Evolutionary conservation across 2,113 vertebrate species (phyloP).

Genomic region (Silurus meridionalis): DNA sequence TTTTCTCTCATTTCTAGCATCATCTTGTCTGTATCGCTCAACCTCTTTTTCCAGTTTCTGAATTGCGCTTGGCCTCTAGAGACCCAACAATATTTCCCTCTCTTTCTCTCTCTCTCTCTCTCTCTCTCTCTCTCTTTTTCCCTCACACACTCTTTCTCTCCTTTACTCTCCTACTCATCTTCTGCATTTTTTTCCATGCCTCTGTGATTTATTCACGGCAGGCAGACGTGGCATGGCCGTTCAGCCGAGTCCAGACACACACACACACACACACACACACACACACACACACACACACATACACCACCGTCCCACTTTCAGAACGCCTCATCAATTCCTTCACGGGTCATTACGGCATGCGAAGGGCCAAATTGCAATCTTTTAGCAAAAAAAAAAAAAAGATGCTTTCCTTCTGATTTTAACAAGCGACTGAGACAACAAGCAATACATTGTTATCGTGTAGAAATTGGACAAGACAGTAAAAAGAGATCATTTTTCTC

Average conservation of each 20-base stretch:
- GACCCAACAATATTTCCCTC: not conserved
- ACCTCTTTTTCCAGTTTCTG: conserved; percentile 33
- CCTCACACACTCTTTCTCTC: too few species aligned
- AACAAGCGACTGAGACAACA: conserved; percentile 38
- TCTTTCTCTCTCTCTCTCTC: not conserved
- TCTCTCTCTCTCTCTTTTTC: too few species aligned
- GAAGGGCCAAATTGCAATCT: conserved; percentile 13
- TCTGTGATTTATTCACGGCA: conserved; percentile 68
- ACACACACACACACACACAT: conserved; percentile 34
- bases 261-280: too few species aligned
- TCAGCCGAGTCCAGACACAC: conserved; percentile 46
- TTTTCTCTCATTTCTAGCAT: not conserved
- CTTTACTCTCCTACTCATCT: conserved; percentile 15
- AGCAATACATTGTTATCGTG: conserved; percentile 13
- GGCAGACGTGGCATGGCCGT: conserved; percentile 51
- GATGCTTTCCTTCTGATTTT: conserved; percentile 14
- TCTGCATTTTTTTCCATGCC: conserved; percentile 59
- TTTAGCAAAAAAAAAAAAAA: conserved; percentile 13
- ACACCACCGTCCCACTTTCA: conserved; percentile 56
- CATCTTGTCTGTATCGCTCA: conserved; percentile 41
- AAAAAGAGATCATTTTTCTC: conserved; percentile 8
- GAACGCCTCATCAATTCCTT: conserved; percentile 62
- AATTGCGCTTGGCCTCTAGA: not conserved
- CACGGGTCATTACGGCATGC: conserved; percentile 63
- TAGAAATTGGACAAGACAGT: not conserved